Percentiles rank a stretch among this genome's conserved stretches.
phyloP scores from a whole-genome alignment of 30 jellyfish, hydroid and myxozoan species.

The Catostylus mosaicus region DNA sequence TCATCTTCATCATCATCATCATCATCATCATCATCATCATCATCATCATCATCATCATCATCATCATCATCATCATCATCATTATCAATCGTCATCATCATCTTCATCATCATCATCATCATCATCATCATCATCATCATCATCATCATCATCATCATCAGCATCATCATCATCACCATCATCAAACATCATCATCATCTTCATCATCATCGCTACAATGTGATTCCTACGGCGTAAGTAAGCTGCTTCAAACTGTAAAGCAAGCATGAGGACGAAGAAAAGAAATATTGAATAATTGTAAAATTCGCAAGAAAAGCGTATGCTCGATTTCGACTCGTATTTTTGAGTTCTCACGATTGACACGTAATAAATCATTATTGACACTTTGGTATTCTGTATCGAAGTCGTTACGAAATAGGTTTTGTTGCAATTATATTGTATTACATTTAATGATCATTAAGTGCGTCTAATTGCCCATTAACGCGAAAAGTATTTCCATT shows the following conservation, averaged over 20 bases:
- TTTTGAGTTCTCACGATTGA: conserved; percentile 28
- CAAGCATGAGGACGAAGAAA: no score
- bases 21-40: not conserved
- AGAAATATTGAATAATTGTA: not conserved
- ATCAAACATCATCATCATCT: no score
- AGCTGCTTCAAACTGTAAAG: no score
- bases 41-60: not conserved
- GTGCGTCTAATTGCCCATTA: conserved; percentile 39
- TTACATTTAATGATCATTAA: conserved; percentile 23
- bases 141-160: no score
- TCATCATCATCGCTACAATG: not conserved
- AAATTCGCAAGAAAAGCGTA: conserved; percentile 2
- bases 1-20: not conserved
- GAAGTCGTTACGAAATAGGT: conserved; percentile 17
- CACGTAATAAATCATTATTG: conserved; percentile 37
- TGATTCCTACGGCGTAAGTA: no score
- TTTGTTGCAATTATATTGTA: conserved; percentile 49
- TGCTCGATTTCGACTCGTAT: not conserved
- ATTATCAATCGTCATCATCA: not conserved
- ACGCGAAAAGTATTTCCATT: conserved; percentile 24
- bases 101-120: not conserved
- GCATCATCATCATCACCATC: no score
- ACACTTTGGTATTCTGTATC: conserved; percentile 44
- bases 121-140: not conserved
- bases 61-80: not conserved